Percentiles rank a stretch among this genome's conserved stretches.
Conservation (phyloP, 2,797 vertebrate genomes). For the Acanthurus lineatus region DNA sequence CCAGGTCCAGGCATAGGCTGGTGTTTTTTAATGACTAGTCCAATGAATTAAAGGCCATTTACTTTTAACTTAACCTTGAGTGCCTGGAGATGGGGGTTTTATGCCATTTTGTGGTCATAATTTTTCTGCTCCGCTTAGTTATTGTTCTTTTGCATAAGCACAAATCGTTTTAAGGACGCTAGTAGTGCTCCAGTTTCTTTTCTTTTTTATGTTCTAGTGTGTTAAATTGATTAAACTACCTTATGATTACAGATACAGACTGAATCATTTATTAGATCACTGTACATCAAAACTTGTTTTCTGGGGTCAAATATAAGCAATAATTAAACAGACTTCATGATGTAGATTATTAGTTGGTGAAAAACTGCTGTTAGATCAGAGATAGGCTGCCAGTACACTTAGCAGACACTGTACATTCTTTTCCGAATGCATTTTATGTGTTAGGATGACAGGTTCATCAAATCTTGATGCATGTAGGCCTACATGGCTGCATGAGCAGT, state of each 20-base stretch:
- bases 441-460: background rate
- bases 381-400: background rate
- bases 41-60: no score
- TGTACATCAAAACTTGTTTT: background rate
- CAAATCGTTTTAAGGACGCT: no score
- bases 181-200: no score
- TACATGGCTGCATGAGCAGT: background rate
- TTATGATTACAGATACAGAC: slow-evolving; percentile 1
- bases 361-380: background rate
- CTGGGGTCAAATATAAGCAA: background rate
- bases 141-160: no score
- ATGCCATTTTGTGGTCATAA: no score
- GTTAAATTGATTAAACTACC: background rate
- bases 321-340: slow-evolving; percentile 10
- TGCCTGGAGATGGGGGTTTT: no score
- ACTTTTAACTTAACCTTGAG: no score
- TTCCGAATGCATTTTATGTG: background rate
- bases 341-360: background rate
- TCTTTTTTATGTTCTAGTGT: no score
- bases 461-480: background rate
- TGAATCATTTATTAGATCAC: background rate
- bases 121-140: no score
- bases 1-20: no score
- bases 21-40: no score
- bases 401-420: background rate